phyloP scores from a whole-genome alignment of 2,888 invertebrate genomes.

The Apantesis nais region DNA sequence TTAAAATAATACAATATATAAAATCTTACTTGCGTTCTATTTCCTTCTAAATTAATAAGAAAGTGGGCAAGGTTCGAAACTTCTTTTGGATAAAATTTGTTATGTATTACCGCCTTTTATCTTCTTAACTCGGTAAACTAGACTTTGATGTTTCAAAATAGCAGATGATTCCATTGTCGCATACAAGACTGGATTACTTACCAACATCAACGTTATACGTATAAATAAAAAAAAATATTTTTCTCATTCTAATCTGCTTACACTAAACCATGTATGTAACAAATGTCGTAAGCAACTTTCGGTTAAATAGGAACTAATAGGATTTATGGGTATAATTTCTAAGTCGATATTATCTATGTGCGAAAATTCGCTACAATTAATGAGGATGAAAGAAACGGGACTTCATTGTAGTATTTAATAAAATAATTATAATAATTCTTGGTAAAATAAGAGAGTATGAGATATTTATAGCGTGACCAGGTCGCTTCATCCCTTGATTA shows the following conservation, averaged over 20 bases:
- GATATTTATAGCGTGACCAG: neutral
- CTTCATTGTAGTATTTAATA: neutral
- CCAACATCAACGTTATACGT: neutral
- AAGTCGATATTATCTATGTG: neutral
- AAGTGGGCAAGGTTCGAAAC: neutral
- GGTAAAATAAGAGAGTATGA: neutral
- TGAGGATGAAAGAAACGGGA: neutral
- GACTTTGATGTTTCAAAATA: neutral
- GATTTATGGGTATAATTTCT: neutral
- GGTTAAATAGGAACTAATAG: neutral
- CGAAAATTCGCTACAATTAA: neutral
- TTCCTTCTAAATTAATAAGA: neutral
- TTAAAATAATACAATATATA: neutral
- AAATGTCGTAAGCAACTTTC: neutral
- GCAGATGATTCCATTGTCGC: neutral
- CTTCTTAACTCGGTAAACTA: neutral
- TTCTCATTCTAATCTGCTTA: neutral
- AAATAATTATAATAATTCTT: neutral
- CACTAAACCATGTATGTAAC: neutral
- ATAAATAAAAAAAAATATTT: too few species aligned
- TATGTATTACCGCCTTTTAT: neutral
- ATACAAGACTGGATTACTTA: neutral
- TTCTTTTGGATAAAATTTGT: neutral
- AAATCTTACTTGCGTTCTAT: neutral
- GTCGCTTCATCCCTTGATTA: neutral